Base-by-base conservation (phyloP, 2,888 invertebrate genomes). In the Corbicula japonica region DNA sequence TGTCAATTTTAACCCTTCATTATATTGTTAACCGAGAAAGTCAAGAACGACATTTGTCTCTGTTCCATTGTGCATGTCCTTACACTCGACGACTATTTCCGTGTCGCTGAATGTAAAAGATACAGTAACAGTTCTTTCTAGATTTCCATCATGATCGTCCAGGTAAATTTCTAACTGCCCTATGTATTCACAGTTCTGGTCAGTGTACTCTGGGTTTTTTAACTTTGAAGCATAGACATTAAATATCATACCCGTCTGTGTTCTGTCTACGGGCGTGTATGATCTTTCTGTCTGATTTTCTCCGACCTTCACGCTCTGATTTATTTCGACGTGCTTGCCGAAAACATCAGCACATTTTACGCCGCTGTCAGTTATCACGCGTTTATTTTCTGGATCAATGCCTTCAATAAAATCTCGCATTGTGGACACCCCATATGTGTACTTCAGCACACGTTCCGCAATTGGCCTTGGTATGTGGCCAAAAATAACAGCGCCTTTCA, bases 241-340 rank as follows among this genome's bases (percentile, higher is more conserved):
- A 26, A 63, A 63, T 26, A 26, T 44, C 18, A 44, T 48, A 26
- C 10, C 3, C 6, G 21, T 26, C 34, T 63, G 48, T 12, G 5
- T 18, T 30, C 18, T 32, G 2, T 6, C 10, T 28, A 48, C 4
- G 1, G 63, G 48, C 23, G 1, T 15, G 44, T 63, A 63, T 30
- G 2, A 18, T 5, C n/a, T 23, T n/a, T 48, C 32, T 26, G 30
- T 15, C 23, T 63, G 63, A 30, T 46, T 4, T 28, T 63, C 63
- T 2, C 63, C 63, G 15, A 63, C 63, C 12, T 46, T 63, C 12
- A 63, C 63, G 3, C 5, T 18, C n/a, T 63, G 30, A 30, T 48
- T n/a, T 15, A 46, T 48, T 21, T 63, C 63, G 8, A 48, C 63
- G 32, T 63, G 63, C n/a, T 63, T 63, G 32, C 32, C n/a, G 32